Conservation (phyloP, 1,140 invertebrate species). For the Drosophila sulfurigaster region DNA sequence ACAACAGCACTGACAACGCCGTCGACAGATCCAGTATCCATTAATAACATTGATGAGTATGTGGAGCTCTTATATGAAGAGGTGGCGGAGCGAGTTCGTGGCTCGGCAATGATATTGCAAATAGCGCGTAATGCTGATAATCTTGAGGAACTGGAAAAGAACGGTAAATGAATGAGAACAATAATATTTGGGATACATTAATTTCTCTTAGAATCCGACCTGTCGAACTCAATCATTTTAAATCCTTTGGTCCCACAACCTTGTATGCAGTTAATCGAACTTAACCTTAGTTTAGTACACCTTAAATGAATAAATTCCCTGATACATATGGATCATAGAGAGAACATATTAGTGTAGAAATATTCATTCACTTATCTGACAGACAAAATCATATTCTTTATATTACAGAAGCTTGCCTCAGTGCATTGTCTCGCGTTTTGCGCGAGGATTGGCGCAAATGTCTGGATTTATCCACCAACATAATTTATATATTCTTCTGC, state of each 20-base stretch:
- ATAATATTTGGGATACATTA: no score
- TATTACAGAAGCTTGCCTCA: conserved; percentile 94
- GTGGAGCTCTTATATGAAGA: conserved; percentile 99
- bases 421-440: conserved; percentile 96
- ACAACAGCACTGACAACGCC: conserved; percentile 36
- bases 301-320: background rate
- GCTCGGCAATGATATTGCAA: conserved; percentile 95
- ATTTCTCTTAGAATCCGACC: no score
- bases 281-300: no score
- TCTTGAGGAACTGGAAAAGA: conserved; percentile 95
- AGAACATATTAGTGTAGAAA: background rate
- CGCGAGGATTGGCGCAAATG: conserved; percentile 99
- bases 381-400: background rate
- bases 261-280: no score
- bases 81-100: conserved; percentile 95
- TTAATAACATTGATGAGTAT: conserved; percentile 96
- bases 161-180: conserved; percentile 88
- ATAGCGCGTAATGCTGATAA: conserved; percentile 97
- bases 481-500: conserved; percentile 98
- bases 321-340: background rate
- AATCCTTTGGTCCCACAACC: no score
- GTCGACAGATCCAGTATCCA: conserved; percentile 86
- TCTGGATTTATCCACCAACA: conserved; percentile 97
- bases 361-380: background rate
- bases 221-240: no score